These are phyloP conservation scores for Punctoribates punctum DNA, from an alignment of 2,888 invertebrate genomes.

Conservation along the genomic window DNA sequence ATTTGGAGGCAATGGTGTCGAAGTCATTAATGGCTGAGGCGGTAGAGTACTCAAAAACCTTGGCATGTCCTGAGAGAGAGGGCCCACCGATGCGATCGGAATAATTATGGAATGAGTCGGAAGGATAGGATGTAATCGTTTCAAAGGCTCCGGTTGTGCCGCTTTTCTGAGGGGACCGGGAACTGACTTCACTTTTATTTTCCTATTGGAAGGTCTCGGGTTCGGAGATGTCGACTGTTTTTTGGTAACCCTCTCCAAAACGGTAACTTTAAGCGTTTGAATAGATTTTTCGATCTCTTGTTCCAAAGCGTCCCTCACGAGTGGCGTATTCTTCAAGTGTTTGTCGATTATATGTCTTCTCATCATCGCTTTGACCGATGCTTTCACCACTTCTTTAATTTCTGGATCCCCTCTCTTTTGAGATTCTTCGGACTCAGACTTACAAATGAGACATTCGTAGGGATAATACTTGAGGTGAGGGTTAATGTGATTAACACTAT, in stretches of 20 bases:
- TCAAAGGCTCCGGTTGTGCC: neutral
- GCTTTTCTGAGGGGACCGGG: slow-evolving; percentile 5
- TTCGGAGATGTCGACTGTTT: neutral
- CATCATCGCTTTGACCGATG: slow-evolving; percentile 24
- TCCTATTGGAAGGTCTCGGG: neutral
- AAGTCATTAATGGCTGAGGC: too few species aligned
- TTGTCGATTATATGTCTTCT: slow-evolving; percentile 23
- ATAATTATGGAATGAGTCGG: neutral
- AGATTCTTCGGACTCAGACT: neutral
- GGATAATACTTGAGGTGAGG: slow-evolving; percentile 33
- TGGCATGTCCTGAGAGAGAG: neutral
- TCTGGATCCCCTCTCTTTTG: neutral
- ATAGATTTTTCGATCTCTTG: slow-evolving; percentile 1
- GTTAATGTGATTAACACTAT: slow-evolving; percentile 32
- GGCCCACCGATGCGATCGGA: neutral
- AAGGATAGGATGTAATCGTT: too few species aligned
- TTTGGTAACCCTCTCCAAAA: neutral
- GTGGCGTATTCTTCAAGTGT: neutral
- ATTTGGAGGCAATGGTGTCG: too few species aligned
- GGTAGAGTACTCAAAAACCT: neutral
- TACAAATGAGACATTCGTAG: slow-evolving; percentile 15
- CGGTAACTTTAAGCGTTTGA: neutral
- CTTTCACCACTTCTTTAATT: slow-evolving; percentile 4
- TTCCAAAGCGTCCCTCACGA: neutral
- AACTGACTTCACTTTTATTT: neutral